These are phyloP conservation scores for Hyles euphorbiae DNA, from an alignment of 1,140 invertebrate species.

Conservation along the genomic window DNA sequence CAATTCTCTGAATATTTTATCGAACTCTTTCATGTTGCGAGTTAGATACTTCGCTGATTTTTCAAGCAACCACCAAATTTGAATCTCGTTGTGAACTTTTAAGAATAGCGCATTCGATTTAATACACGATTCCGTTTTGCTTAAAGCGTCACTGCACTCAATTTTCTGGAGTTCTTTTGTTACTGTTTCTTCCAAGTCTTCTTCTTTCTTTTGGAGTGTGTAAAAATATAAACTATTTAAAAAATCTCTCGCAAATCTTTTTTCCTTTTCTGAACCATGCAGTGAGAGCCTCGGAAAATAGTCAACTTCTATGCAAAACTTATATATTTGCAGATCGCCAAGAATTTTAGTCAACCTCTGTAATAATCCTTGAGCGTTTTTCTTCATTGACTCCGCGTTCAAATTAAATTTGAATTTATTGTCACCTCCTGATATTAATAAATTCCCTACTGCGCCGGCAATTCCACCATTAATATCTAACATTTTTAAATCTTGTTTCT, in stretches of 20 bases:
- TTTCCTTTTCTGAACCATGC: neutral
- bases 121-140: neutral
- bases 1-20: neutral
- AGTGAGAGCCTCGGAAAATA: neutral
- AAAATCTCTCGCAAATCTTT: neutral
- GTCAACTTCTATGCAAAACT: neutral
- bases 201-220: conserved; percentile 6
- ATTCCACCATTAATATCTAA: conserved; percentile 1
- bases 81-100: neutral
- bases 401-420: conserved; percentile 1
- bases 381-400: neutral
- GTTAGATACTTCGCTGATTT: neutral
- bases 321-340: neutral
- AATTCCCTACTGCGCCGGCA: neutral
- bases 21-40: neutral
- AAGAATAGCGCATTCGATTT: neutral
- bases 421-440: neutral
- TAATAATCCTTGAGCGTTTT: conserved; percentile 1
- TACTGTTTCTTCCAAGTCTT: neutral
- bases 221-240: conserved; percentile 3
- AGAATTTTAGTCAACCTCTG: neutral
- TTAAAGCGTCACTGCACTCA: neutral
- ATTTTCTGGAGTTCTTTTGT: neutral
- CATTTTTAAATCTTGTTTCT: neutral
- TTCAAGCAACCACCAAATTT: conserved; percentile 5